Base-by-base conservation (phyloP, 2,113 vertebrate species). In the Paedocypris sp. region DNA sequence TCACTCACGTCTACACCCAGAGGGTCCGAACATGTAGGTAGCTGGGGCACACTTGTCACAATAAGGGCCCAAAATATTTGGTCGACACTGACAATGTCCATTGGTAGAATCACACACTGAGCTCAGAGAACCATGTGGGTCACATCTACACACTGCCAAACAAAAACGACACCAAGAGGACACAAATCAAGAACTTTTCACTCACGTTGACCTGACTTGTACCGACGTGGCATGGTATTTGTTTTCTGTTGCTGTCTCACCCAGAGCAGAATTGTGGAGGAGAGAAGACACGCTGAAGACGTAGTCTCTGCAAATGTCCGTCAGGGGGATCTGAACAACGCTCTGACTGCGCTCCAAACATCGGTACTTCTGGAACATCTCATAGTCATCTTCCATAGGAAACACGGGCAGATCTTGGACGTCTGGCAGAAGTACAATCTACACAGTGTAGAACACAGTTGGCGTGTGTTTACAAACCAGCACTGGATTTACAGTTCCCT, bases 321-420 rank as follows among this genome's bases (percentile, higher is more conserved):
- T 95, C 86, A 93, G 85, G 0, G 92, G 93, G 6, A 87, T 91
- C 75, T 98, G 96, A 42, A 95, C 82, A 22, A 99, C 91, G 0
- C 89, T 95, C 67, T 89, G 83, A 81, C 94, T 97, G 75, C 87
- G 93, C 77, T 98, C 95, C 76, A 94, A 74, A 62, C 95, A 99
- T 29, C 94, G 83, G 75, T 99, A 98, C 67, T 93, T 88, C 76
- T 93, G 88, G 68, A 97, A 99, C 29, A 90, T 97, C 54, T 96
- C 92, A 93, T 93, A 98, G 67, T 89, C 86, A 0, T 88, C 89
- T 0, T 75, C 68, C 58, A 89, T 91, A 0, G 83, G 84, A 77
- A 99, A 99, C 70, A 98, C 86, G 72, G 95, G 87, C 77, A 99
- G 75, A 0, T 91, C 91, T 42, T 87, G 86, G 64, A 91, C 89